phyloP scores from a whole-genome alignment of 2,797 vertebrate genomes.

The Urophycis tenuis region DNA sequence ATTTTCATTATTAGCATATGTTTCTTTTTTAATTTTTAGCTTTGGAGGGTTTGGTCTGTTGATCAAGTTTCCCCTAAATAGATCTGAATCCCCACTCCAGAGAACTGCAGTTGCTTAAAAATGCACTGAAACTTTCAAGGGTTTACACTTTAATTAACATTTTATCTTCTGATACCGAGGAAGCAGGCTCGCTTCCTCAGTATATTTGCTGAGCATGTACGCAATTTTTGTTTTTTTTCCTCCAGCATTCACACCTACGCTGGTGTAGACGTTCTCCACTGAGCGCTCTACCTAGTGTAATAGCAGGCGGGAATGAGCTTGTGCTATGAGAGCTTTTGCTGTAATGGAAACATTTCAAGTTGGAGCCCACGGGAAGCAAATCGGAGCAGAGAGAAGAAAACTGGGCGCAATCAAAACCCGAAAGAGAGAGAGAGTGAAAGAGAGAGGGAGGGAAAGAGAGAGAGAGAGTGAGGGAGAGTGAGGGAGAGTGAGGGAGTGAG shows the following conservation, averaged over 20 bases:
- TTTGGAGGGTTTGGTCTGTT: not conserved
- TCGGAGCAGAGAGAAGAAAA: not conserved
- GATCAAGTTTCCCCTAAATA: not conserved
- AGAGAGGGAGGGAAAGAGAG: too few species aligned
- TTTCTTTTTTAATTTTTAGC: not conserved
- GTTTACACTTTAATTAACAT: not conserved
- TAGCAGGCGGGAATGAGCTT: not conserved
- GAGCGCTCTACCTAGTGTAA: not conserved
- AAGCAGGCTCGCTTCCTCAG: not conserved
- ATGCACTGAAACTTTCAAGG: not conserved
- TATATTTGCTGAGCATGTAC: not conserved
- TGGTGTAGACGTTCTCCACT: not conserved
- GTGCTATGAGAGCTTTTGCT: not conserved
- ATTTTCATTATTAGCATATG: not conserved
- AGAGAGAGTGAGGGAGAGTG: too few species aligned
- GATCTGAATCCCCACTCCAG: not conserved
- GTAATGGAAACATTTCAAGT: not conserved
- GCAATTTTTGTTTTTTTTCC: not conserved
- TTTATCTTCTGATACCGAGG: not conserved
- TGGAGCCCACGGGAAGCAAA: not conserved
- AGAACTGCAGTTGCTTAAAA: not conserved
- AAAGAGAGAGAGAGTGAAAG: not conserved
- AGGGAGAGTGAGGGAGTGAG: not conserved
- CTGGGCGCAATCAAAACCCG: not conserved
- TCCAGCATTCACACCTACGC: not conserved